Base-by-base conservation (phyloP, 2,797 vertebrate genomes). In the Parotocinclus haroldoi region DNA sequence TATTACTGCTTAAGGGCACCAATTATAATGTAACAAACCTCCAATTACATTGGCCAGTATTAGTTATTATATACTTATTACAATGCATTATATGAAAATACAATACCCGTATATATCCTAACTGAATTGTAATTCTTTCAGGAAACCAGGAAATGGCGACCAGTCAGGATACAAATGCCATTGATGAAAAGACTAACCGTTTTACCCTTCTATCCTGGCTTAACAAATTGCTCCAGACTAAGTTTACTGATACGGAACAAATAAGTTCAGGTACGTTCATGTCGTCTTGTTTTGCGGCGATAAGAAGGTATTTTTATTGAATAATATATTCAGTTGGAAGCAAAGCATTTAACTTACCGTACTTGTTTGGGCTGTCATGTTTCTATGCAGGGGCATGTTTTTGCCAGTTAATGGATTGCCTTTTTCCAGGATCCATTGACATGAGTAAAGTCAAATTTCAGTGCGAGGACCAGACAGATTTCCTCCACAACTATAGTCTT, bases 351-450 rank as follows among this genome's bases (percentile, higher is more conserved):
- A 16, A 50, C 14, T 0, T 7, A n/a, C n/a, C n/a, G n/a, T n/a
- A n/a, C 4, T 27, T 51, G 1, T 16, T 10, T 53, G 0, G 42
- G 44, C 10, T 45, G 9, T 62, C 52, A 40, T 73, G 17, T 79
- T 64, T 65, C 53, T 44, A 16, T 59, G 19, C 69, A 91, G 90
- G 91, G 63, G 84, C 87, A 0, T 85, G 79, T 58, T 81, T 86
- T 71, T 92, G 91, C 79, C 90, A 91, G 79, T 46, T 92, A 45
- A 85, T 91, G 85, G 81, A 90, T 77, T 72, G 74, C 18, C 74
- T 85, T 12, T 70, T 85, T 44, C 88, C 89, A 3, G 87, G 81
- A 14, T 89, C 86, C 11, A 55, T 92, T 11, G 83, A 90, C 73
- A 52, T 91, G 72, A 79, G 73, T 46, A 76, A 82, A 56, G 89